Evolutionary conservation across 2,113 vertebrate genomes (phyloP).

Genomic region (Eleginops maclovinus): DNA sequence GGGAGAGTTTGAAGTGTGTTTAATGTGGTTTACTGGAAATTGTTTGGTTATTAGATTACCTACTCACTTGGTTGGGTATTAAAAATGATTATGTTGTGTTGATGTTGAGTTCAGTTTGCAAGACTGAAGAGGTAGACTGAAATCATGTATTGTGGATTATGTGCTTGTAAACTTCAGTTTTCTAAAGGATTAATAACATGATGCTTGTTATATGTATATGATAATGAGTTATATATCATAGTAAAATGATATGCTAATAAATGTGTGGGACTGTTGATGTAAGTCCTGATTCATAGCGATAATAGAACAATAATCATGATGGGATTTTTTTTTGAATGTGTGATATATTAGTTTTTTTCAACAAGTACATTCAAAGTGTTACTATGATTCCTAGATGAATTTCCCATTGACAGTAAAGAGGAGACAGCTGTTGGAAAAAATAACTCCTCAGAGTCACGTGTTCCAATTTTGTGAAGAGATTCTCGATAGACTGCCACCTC

Average conservation of each 20-base stretch:
- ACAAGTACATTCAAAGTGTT: not conserved
- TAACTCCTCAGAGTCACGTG: constrained; percentile 8
- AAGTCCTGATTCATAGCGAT: not conserved
- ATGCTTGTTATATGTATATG: no score
- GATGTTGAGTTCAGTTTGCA: not conserved
- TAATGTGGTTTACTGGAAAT: constrained; percentile 31
- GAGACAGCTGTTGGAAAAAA: not conserved
- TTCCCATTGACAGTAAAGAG: constrained; percentile 14
- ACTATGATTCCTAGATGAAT: constrained; percentile 14
- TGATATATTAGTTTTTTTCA: not conserved
- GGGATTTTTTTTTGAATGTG: no score
- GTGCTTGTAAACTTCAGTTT: no score
- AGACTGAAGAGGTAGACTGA: not conserved
- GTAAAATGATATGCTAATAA: constrained; percentile 27
- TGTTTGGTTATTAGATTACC: constrained; percentile 27
- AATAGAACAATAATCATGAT: constrained; percentile 3
- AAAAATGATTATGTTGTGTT: not conserved
- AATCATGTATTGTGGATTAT: no score
- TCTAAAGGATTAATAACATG: no score
- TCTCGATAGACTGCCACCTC: constrained; percentile 29
- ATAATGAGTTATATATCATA: constrained; percentile 8
- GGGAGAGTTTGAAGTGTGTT: constrained; percentile 10
- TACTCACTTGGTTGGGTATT: constrained; percentile 12
- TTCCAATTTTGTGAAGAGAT: constrained; percentile 23
- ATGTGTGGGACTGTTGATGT: not conserved